A percentile compares a stretch with the other conserved stretches of the same genome.
These are phyloP conservation scores for Steinernema carpocapsae DNA, from an alignment of 2,888 invertebrate genomes.

Conservation along the genomic window DNA sequence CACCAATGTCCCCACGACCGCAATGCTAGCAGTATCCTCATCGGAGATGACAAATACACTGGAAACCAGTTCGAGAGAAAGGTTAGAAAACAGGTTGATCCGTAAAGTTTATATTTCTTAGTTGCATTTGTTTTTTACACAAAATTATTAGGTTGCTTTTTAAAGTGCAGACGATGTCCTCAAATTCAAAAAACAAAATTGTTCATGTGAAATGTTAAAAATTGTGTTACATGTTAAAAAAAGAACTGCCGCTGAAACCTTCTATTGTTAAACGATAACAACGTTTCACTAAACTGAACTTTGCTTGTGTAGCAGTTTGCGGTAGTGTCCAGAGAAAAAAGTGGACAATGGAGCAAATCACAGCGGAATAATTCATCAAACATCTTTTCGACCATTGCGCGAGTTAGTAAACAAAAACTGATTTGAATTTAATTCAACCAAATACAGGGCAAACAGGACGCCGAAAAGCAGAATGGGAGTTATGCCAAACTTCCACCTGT, in stretches of 20 bases:
- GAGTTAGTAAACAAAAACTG: background rate
- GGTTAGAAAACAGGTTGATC: constrained; percentile 37
- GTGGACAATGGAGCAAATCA: background rate
- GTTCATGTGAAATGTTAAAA: no score
- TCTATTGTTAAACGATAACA: no score
- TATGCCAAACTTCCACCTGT: background rate
- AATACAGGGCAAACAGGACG: constrained; percentile 6
- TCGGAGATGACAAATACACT: constrained; percentile 47
- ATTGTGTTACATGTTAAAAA: background rate
- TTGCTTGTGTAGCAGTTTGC: constrained; percentile 40
- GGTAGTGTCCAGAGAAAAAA: constrained; percentile 32
- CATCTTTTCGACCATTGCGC: background rate
- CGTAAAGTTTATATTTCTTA: no score
- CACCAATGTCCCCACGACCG: constrained; percentile 63
- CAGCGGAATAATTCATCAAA: background rate
- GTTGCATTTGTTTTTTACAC: no score
- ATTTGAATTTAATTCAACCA: background rate
- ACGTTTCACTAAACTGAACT: background rate
- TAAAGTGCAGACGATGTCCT: no score
- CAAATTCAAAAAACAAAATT: no score
- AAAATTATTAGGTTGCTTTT: no score
- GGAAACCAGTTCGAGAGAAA: constrained; percentile 44
- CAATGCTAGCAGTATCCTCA: constrained; percentile 57
- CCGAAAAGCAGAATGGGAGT: constrained; percentile 23
- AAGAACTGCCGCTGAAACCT: no score